Conservation (phyloP, 2,888 invertebrate species). For the Ophioninae sp. region DNA sequence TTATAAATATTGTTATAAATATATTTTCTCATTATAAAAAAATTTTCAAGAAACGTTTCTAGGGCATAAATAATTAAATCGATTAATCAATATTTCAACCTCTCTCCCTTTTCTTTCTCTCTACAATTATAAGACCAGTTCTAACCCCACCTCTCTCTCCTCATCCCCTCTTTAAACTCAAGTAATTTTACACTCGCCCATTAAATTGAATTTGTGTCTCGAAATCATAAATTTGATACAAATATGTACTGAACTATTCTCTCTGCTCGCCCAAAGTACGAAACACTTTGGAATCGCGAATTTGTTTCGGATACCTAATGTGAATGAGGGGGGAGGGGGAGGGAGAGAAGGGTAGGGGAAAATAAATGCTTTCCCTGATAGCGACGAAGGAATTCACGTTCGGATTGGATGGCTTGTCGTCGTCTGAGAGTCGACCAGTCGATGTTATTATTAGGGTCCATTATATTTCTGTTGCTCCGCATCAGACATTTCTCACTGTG, state of each 20-base stretch:
- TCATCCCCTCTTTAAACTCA: not conserved
- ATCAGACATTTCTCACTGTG: slow-evolving; percentile 27
- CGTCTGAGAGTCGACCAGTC: slow-evolving; percentile 37
- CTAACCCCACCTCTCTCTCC: not conserved
- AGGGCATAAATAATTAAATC: too few species aligned
- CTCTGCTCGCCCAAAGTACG: slow-evolving; percentile 14
- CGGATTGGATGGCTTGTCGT: slow-evolving; percentile 46
- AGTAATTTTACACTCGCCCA: slow-evolving; percentile 21
- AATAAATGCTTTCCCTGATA: slow-evolving; percentile 48
- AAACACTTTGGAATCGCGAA: slow-evolving; percentile 6
- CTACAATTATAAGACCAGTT: too few species aligned
- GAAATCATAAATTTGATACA: slow-evolving; percentile 20
- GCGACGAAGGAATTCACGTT: slow-evolving; percentile 11
- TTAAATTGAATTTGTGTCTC: slow-evolving; percentile 28
- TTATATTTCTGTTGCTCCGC: slow-evolving; percentile 48
- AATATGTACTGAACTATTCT: slow-evolving; percentile 11
- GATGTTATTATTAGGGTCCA: slow-evolving; percentile 56
- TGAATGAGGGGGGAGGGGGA: not conserved
- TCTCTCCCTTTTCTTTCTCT: too few species aligned
- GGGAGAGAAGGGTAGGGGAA: not conserved
- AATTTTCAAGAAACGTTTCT: too few species aligned
- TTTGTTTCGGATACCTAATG: slow-evolving; percentile 30
- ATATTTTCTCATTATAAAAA: too few species aligned
- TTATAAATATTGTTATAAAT: too few species aligned
- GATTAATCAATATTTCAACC: too few species aligned